phyloP scores from a whole-genome alignment of 2,797 vertebrate species.

The Sus cebifrons region DNA sequence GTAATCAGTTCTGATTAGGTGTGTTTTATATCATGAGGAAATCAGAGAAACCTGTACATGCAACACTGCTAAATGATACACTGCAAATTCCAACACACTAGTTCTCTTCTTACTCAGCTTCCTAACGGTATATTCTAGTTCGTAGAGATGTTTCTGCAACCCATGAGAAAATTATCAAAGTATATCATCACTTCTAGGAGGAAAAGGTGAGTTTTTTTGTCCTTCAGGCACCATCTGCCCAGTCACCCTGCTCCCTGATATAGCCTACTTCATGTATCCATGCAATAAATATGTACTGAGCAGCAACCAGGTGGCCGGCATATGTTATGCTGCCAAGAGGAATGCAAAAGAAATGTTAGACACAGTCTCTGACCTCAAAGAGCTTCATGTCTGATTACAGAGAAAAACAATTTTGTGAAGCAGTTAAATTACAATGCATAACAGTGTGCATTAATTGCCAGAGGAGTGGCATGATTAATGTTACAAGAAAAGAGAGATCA shows the following conservation, averaged over 20 bases:
- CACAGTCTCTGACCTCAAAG: conserved; percentile 62
- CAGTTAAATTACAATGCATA: background rate
- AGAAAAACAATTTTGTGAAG: conserved; percentile 28
- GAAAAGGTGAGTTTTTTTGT: conserved; percentile 66
- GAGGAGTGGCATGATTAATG: background rate
- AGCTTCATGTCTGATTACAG: conserved; percentile 52
- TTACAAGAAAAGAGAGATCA: background rate
- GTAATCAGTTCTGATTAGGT: conserved; percentile 18
- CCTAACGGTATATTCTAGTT: background rate
- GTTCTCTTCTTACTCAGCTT: background rate
- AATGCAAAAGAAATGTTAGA: conserved; percentile 67
- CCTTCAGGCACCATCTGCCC: conserved; percentile 65
- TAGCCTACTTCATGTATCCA: conserved; percentile 67
- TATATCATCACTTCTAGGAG: conserved; percentile 8
- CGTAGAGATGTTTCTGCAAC: conserved; percentile 57
- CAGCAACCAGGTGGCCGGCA: conserved; percentile 66
- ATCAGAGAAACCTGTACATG: background rate
- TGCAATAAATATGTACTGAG: conserved; percentile 77
- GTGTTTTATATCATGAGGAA: background rate
- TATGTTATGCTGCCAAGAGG: conserved; percentile 67
- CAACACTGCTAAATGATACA: background rate
- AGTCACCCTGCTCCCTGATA: conserved; percentile 7
- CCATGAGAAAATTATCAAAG: conserved; percentile 64
- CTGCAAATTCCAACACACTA: background rate
- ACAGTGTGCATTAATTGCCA: no score